Conservation (phyloP, 1,140 invertebrate species). For the Plectrocnemia conspersa region DNA sequence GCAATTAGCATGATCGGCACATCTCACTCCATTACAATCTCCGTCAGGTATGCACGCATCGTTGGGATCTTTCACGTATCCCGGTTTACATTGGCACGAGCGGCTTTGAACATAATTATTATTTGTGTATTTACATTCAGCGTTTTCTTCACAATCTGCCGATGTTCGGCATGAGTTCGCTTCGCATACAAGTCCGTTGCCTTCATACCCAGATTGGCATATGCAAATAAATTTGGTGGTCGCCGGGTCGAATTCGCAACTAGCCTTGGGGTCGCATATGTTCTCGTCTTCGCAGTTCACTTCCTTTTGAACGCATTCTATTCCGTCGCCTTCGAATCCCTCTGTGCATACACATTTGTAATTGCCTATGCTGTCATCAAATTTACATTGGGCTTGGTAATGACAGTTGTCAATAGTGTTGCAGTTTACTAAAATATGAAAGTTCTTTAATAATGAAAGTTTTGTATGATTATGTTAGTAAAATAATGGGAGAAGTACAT, state of each 20-base stretch:
- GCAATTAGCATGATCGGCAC: slow-evolving; percentile 58
- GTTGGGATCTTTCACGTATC: slow-evolving; percentile 52
- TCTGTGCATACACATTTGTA: slow-evolving; percentile 75
- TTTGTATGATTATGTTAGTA: slow-evolving; percentile 1
- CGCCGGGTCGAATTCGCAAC: slow-evolving; percentile 63
- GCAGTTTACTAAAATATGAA: slow-evolving; percentile 59
- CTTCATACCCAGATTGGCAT: slow-evolving; percentile 73
- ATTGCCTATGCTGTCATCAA: slow-evolving; percentile 49
- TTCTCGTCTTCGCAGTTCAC: slow-evolving; percentile 63
- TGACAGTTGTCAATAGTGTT: slow-evolving; percentile 73
- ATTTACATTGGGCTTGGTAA: slow-evolving; percentile 70
- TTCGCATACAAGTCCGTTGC: slow-evolving; percentile 70
- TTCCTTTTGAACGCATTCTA: slow-evolving; percentile 62
- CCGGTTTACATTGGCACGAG: slow-evolving; percentile 64
- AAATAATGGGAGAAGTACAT: slow-evolving; percentile 40
- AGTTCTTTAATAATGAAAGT: slow-evolving; percentile 33
- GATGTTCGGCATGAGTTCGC: slow-evolving; percentile 60
- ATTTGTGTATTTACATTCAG: slow-evolving; percentile 71
- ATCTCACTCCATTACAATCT: slow-evolving; percentile 55
- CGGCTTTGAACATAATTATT: slow-evolving; percentile 54
- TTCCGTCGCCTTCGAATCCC: slow-evolving; percentile 77
- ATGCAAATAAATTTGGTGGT: slow-evolving; percentile 65
- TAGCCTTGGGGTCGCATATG: slow-evolving; percentile 71
- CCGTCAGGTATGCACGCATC: slow-evolving; percentile 55
- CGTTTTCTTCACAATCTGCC: slow-evolving; percentile 69